phyloP scores from a whole-genome alignment of 2,113 vertebrate species.

The Centropus unirufus region DNA sequence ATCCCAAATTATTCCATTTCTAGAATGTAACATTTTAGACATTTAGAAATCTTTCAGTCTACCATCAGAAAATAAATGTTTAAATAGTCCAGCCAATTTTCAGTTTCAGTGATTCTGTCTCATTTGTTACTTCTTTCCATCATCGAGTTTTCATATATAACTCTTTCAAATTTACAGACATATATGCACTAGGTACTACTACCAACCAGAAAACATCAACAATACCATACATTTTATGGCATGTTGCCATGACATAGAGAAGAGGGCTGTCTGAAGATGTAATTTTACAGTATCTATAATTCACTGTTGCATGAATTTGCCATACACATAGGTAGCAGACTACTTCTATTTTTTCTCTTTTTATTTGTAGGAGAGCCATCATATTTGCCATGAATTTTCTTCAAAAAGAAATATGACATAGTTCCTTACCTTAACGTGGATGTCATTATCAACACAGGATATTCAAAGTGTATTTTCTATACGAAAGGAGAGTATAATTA shows the following conservation, averaged over 20 bases:
- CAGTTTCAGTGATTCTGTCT: not conserved
- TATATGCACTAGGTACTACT: not conserved
- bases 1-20: not conserved
- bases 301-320: not conserved
- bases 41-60: not conserved
- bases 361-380: not conserved
- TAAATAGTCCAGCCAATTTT: not conserved
- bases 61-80: not conserved
- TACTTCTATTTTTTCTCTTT: not conserved
- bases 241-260: not conserved
- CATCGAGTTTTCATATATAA: not conserved
- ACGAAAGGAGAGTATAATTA: slow-evolving; percentile 22
- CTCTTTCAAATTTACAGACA: not conserved
- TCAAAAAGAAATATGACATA: not conserved
- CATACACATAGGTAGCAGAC: not conserved
- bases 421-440: not conserved
- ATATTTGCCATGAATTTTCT: not conserved
- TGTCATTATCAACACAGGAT: not conserved
- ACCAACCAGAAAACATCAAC: not conserved
- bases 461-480: slow-evolving; percentile 3
- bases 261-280: not conserved
- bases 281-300: not conserved
- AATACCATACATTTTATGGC: not conserved
- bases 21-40: not conserved
- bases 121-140: not conserved